Evolutionary conservation across 2,113 vertebrate species (phyloP).

Genomic region (Phrynosoma blainvillii): DNA sequence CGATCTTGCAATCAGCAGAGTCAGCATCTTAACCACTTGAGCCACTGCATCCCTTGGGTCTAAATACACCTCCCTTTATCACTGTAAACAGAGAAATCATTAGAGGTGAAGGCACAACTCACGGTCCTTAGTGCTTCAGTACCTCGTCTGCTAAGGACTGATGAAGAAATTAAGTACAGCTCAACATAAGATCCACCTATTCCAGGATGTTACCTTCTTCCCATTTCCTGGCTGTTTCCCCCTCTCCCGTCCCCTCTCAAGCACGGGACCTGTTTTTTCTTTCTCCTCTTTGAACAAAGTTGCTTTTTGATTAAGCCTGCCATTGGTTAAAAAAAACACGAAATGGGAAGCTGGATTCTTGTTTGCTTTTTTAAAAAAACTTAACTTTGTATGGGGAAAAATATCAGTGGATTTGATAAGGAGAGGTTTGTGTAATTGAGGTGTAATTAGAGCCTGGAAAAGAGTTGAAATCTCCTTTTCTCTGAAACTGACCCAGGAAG

Average conservation of each 20-base stretch:
- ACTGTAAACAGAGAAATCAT: not conserved
- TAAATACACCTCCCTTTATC: not conserved
- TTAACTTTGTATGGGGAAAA: not conserved
- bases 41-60: not conserved
- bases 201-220: not conserved
- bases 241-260: too few relatives aligned
- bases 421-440: not conserved
- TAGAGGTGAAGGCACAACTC: not conserved
- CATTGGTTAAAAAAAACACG: too few relatives aligned
- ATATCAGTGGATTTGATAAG: not conserved
- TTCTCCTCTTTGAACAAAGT: not conserved
- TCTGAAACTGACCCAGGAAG: not conserved
- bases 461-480: too few relatives aligned
- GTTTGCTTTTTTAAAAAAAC: too few relatives aligned
- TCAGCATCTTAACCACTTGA: too few relatives aligned
- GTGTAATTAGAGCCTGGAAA: not conserved
- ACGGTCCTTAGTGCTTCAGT: not conserved
- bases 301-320: not conserved
- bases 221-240: not conserved
- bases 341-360: too few relatives aligned
- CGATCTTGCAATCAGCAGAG: too few relatives aligned
- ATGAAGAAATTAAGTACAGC: not conserved
- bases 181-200: not conserved
- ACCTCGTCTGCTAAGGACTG: not conserved
- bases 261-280: not conserved